phyloP scores from a whole-genome alignment of 2,113 vertebrate genomes.

The Tupaia tana region DNA sequence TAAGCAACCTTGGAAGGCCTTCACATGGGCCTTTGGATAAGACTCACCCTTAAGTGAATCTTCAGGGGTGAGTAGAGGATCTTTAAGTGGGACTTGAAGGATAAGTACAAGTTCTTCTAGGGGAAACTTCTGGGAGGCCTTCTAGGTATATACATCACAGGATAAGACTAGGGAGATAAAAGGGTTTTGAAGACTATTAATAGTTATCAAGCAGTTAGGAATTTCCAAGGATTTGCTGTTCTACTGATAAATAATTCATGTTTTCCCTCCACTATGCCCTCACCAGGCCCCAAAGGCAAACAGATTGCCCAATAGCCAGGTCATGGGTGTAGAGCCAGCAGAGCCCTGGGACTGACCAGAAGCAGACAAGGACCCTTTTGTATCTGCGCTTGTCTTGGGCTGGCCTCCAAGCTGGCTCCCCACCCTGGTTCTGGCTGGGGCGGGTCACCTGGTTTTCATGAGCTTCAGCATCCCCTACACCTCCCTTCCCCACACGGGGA shows the following conservation, averaged over 20 bases:
- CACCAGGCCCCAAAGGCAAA: constrained; percentile 14
- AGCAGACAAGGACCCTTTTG: constrained; percentile 66
- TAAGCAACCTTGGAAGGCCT: neutral
- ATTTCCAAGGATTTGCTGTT: neutral
- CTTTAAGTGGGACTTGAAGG: neutral
- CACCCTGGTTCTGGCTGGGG: neutral
- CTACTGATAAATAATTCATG: neutral
- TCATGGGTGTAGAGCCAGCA: neutral
- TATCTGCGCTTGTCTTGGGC: neutral
- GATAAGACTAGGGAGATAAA: neutral
- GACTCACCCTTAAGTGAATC: neutral
- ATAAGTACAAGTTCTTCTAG: neutral
- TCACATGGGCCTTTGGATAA: no score
- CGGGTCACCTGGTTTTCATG: neutral
- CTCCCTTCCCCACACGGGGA: neutral
- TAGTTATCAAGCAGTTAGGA: neutral
- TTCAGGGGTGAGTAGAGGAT: no score
- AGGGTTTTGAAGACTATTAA: neutral
- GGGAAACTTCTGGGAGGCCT: neutral
- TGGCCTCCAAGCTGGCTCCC: neutral
- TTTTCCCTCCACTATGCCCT: neutral
- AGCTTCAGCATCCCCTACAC: neutral
- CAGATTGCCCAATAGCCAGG: neutral
- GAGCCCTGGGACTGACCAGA: constrained; percentile 23
- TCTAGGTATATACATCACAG: neutral